A percentile compares a stretch with the other conserved stretches of the same genome.
phyloP scores from a whole-genome alignment of 2,113 vertebrate genomes.

The Hippocampus comes region DNA sequence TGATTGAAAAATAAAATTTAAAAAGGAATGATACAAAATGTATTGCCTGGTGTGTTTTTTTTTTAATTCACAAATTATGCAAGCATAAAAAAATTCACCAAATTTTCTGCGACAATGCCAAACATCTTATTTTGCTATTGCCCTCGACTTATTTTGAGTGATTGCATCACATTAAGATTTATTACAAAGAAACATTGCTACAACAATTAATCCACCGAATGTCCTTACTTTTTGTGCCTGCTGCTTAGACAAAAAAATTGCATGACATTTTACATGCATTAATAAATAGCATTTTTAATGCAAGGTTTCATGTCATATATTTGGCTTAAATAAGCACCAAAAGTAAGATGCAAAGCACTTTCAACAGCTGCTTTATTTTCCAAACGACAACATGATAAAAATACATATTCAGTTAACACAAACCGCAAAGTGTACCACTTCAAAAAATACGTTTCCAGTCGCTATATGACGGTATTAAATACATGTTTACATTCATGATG shows the following conservation, averaged over 20 bases:
- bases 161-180: too few species aligned
- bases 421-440: not conserved
- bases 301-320: not conserved
- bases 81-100: not conserved
- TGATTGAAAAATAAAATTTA: not conserved
- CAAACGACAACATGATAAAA: not conserved
- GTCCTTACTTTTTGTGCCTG: too few species aligned
- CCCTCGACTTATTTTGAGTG: too few species aligned
- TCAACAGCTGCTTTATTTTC: not conserved
- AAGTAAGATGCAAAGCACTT: not conserved
- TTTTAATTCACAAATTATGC: not conserved
- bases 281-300: too few species aligned
- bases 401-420: not conserved
- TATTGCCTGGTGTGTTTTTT: not conserved
- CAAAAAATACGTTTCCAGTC: not conserved
- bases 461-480: not conserved
- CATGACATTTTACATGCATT: too few species aligned
- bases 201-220: too few species aligned
- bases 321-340: not conserved
- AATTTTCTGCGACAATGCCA: not conserved
- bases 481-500: not conserved
- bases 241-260: too few species aligned
- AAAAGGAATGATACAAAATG: conserved; percentile 1
- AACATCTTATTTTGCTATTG: too few species aligned
- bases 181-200: too few species aligned